A percentile compares a stretch with the other conserved stretches of the same genome.
These are phyloP conservation scores for Callimorpha dominula DNA, from an alignment of 2,888 invertebrate genomes.

Conservation along the genomic window DNA sequence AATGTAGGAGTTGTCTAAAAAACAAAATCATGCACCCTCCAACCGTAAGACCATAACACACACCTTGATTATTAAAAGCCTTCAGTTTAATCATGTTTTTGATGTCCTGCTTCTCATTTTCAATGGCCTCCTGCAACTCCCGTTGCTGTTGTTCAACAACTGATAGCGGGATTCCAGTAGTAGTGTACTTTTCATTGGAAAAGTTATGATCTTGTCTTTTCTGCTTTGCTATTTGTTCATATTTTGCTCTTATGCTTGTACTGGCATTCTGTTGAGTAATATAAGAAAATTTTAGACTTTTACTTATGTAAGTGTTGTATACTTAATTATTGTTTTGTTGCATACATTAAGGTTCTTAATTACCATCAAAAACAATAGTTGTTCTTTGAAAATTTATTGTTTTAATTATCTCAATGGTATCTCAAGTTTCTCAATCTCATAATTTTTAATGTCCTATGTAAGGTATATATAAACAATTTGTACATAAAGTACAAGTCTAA, in stretches of 20 bases:
- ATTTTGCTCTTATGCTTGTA: slow-evolving; percentile 59
- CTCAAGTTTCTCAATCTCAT: too few relatives aligned
- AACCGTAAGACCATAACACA: slow-evolving; percentile 23
- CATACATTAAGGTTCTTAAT: too few relatives aligned
- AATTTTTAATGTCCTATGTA: too few relatives aligned
- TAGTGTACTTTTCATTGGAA: slow-evolving; percentile 65
- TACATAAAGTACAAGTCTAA: background rate
- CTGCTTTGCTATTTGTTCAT: slow-evolving; percentile 65
- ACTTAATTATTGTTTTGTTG: too few relatives aligned
- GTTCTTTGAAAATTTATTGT: too few relatives aligned
- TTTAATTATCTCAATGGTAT: too few relatives aligned
- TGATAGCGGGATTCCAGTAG: slow-evolving; percentile 64
- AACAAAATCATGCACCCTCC: too few relatives aligned
- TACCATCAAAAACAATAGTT: too few relatives aligned
- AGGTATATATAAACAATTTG: background rate
- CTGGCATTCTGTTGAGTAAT: slow-evolving; percentile 55
- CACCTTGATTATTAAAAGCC: slow-evolving; percentile 61
- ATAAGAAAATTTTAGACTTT: too few relatives aligned
- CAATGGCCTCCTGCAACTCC: slow-evolving; percentile 58
- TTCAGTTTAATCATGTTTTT: slow-evolving; percentile 66
- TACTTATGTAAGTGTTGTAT: too few relatives aligned
- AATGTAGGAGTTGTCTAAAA: too few relatives aligned
- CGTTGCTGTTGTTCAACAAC: slow-evolving; percentile 62
- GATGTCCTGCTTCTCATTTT: slow-evolving; percentile 67
- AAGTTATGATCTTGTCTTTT: slow-evolving; percentile 59